Evolutionary conservation across 2,113 vertebrate species (phyloP).

Genomic region (Mandrillus leucophaeus): DNA sequence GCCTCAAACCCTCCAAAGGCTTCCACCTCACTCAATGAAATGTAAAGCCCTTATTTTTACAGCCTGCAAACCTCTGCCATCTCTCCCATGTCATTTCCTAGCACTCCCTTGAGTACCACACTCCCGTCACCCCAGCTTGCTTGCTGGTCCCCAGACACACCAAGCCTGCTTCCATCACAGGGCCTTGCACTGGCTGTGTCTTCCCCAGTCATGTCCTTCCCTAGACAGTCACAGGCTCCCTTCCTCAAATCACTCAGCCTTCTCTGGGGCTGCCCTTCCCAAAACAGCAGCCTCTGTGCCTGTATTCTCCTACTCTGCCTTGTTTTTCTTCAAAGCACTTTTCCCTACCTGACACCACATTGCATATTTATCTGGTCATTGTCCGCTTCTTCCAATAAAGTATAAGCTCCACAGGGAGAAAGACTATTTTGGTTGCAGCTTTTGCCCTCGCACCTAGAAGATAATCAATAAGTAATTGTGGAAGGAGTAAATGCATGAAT

Average conservation of each 20-base stretch:
- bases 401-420: neutral
- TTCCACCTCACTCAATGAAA: neutral
- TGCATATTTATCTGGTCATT: neutral
- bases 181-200: neutral
- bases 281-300: neutral
- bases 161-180: neutral
- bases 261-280: neutral
- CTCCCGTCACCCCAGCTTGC: neutral
- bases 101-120: accelerated
- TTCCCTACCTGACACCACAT: neutral
- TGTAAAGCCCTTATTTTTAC: neutral
- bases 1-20: neutral
- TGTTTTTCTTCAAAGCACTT: neutral
- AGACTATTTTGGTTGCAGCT: neutral
- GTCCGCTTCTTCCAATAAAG: neutral
- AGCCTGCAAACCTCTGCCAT: neutral
- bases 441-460: neutral
- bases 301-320: neutral
- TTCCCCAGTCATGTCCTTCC: neutral
- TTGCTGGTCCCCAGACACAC: neutral
- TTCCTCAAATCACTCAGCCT: too few relatives aligned
- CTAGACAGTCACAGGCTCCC: neutral
- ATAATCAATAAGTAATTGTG: neutral
- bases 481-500: neutral
- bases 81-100: neutral